These are phyloP conservation scores for Dipodomys merriami DNA, from an alignment of 2,113 vertebrate species.

Conservation along the genomic window DNA sequence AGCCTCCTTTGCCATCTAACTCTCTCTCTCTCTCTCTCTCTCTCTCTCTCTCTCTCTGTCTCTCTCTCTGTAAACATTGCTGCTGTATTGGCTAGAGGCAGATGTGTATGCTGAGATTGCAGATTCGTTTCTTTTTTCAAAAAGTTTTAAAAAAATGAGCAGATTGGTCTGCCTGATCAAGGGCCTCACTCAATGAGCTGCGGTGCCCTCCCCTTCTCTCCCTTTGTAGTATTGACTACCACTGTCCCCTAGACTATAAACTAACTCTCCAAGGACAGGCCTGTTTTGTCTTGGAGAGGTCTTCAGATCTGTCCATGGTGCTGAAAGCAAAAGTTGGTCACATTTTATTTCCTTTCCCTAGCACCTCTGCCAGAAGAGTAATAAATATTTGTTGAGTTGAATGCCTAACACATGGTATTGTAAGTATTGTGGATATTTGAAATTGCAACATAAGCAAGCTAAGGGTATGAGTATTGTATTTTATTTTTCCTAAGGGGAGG, in stretches of 20 bases:
- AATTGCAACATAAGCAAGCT: slow-evolving; percentile 56
- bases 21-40: too few species aligned
- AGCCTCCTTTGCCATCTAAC: background rate
- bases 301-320: background rate
- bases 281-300: background rate
- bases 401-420: slow-evolving; percentile 13
- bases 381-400: slow-evolving; percentile 23
- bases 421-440: slow-evolving; percentile 22
- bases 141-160: background rate
- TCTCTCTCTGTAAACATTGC: background rate
- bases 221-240: background rate
- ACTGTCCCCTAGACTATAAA: background rate
- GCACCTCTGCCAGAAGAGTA: background rate
- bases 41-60: too few species aligned
- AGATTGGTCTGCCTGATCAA: background rate
- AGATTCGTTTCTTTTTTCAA: background rate
- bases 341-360: background rate
- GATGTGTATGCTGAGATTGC: background rate
- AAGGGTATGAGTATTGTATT: background rate
- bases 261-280: background rate
- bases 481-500: slow-evolving; percentile 33
- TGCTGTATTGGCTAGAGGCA: background rate
- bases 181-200: background rate
- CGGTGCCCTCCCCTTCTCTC: accelerated
- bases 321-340: background rate